Evolutionary conservation across 2,888 invertebrate species (phyloP), one percentile per base, ranked within the genome.

Genomic region (Entomobrya proxima): DNA sequence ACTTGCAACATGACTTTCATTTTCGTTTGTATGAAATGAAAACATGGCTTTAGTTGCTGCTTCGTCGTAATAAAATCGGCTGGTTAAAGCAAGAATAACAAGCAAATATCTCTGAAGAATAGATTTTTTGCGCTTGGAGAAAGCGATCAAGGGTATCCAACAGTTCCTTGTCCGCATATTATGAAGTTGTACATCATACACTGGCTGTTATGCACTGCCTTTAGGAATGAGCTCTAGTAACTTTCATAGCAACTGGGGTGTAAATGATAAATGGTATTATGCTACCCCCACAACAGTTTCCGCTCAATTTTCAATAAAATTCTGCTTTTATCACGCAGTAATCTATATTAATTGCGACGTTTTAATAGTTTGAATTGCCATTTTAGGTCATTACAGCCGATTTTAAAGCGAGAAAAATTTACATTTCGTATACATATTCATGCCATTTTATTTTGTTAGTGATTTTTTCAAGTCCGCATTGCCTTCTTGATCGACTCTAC

Each of bases 401-500:
- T 55, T 55, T 3, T 24, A 24, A 27, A 27, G 13, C 1, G 27
- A 5, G 2, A 55, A 13, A 55, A 27, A 55, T 55, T 55, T 55
- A 13, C 55, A 55, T 55, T 27, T 1, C 27, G 27, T 7, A 24
- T 24, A 27, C 24, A 55, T 55, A 55, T 55, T 55, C 24, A 55
- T 55, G 9, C 3, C 50, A n/a, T 61, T n/a, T 61, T 61, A 2
- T 13, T 47, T 15, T 9, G 47, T 2, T 15, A 47, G 15, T 47
- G n/a, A 1, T 11, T 64, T 7, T 9, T 24, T 40, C 27, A 74
- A 18, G 2, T 37, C 2, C 27, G 74, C 74, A 74, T 74, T 27
- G 74, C 74, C 9, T 32, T 61, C 35, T 61, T 77, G 40, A 77
- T 61, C 2, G 58, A 44, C 5, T 77, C 77, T 11, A 77, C 27